Conservation (phyloP, 1,140 invertebrate species). For the Drosophila mayri region DNA sequence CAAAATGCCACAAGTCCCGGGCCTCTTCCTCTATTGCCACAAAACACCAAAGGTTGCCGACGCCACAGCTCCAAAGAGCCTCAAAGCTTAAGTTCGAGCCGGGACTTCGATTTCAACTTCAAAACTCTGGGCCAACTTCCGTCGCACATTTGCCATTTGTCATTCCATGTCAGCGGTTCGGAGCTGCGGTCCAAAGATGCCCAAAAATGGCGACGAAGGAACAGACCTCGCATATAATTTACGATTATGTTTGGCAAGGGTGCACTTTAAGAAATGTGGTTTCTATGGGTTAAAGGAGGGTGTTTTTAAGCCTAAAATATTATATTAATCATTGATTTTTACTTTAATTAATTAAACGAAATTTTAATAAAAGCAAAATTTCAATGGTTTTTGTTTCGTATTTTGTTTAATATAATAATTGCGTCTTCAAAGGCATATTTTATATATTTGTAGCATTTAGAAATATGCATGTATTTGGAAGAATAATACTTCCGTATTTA, state of each 20-base stretch:
- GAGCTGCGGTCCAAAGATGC: conserved; percentile 44
- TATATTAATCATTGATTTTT: too few relatives aligned
- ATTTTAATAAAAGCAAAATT: not conserved
- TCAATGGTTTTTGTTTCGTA: too few relatives aligned
- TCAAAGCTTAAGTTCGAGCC: conserved; percentile 1
- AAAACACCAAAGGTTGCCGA: conserved; percentile 8
- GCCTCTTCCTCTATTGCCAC: conserved; percentile 40
- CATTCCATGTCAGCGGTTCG: conserved; percentile 59
- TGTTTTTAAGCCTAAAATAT: not conserved
- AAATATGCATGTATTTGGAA: too few relatives aligned
- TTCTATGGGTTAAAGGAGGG: not conserved
- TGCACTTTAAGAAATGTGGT: conserved; percentile 18
- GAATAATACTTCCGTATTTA: too few relatives aligned
- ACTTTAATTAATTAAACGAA: too few relatives aligned
- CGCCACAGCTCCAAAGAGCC: conserved; percentile 5
- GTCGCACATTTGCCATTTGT: conserved; percentile 80
- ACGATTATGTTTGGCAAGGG: conserved; percentile 57
- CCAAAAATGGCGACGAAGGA: conserved; percentile 57
- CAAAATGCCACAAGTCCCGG: conserved; percentile 46
- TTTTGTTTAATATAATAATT: too few relatives aligned
- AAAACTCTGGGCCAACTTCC: conserved; percentile 59
- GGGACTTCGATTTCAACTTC: conserved; percentile 21
- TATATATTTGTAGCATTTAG: too few relatives aligned
- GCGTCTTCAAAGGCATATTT: too few relatives aligned
- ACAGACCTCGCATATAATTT: conserved; percentile 72